Percentiles rank a stretch among this genome's conserved stretches.
Evolutionary conservation across 2,797 vertebrate species (phyloP).

Genomic region (Epinephelus awoara): DNA sequence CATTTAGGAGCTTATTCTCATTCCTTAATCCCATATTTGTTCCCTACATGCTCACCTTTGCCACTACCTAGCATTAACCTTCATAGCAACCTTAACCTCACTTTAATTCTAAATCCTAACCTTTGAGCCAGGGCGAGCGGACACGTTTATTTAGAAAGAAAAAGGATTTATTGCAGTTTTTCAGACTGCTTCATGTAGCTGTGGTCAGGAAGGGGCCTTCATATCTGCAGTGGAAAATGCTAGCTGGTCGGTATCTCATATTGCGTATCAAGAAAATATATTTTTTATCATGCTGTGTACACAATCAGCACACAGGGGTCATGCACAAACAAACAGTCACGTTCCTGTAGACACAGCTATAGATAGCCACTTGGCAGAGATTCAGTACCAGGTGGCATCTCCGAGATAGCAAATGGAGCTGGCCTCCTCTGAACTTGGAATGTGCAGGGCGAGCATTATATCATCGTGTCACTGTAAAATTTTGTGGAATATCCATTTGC

Average conservation of each 20-base stretch:
- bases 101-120: slow-evolving; percentile 14
- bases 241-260: no score
- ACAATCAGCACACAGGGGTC: slow-evolving; percentile 35
- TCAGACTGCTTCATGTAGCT: no score
- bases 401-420: slow-evolving; percentile 46
- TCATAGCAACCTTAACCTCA: not conserved
- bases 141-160: not conserved
- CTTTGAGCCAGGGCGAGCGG: not conserved
- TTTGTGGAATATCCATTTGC: not conserved
- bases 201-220: no score
- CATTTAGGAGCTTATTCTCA: slow-evolving; percentile 31
- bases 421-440: slow-evolving; percentile 35
- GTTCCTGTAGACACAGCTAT: slow-evolving; percentile 49
- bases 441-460: slow-evolving; percentile 17
- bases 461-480: not conserved
- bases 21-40: slow-evolving; percentile 14
- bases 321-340: slow-evolving; percentile 9
- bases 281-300: not conserved
- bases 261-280: no score
- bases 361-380: slow-evolving; percentile 62
- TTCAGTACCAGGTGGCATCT: slow-evolving; percentile 67
- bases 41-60: slow-evolving; percentile 8
- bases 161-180: no score
- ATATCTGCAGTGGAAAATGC: no score
- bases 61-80: not conserved